phyloP scores from a whole-genome alignment of 2,888 invertebrate species.

The Helleia helle region DNA sequence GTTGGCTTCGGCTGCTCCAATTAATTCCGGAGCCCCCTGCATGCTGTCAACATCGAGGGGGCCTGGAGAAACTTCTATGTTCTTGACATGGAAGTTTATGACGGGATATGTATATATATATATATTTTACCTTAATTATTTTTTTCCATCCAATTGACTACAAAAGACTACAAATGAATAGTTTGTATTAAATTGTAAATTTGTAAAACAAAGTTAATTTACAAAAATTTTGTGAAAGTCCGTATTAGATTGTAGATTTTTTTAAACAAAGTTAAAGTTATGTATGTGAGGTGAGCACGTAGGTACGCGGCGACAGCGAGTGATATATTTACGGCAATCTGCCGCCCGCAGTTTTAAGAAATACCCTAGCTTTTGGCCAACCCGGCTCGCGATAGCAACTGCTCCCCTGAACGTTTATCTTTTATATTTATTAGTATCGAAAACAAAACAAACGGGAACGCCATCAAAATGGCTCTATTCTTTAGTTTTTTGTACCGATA shows the following conservation, averaged over 20 bases:
- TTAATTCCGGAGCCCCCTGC: too few relatives aligned
- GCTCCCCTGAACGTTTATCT: slow-evolving; percentile 23
- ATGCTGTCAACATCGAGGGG: too few relatives aligned
- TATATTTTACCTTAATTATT: too few relatives aligned
- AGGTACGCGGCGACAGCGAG: slow-evolving; percentile 34
- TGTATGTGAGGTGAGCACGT: slow-evolving; percentile 32
- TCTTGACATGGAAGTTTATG: too few relatives aligned
- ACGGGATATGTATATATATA: too few relatives aligned
- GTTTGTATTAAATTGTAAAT: too few relatives aligned
- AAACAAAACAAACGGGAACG: slow-evolving; percentile 8
- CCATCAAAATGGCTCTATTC: slow-evolving; percentile 6
- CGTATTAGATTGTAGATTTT: slow-evolving; percentile 3
- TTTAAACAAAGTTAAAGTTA: slow-evolving; percentile 7
- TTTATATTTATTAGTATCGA: slow-evolving; percentile 20
- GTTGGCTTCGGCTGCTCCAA: too few relatives aligned
- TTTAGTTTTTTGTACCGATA: neutral
- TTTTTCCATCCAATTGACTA: too few relatives aligned
- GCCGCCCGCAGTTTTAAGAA: slow-evolving; percentile 34
- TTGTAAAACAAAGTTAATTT: too few relatives aligned
- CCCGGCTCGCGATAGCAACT: slow-evolving; percentile 33
- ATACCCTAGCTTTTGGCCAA: slow-evolving; percentile 34
- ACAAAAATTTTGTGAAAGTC: neutral
- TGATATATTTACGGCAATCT: slow-evolving; percentile 46
- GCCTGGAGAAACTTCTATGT: too few relatives aligned
- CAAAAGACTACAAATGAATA: too few relatives aligned